Evolutionary conservation across 2,113 vertebrate genomes (phyloP), one percentile per base, ranked within the genome.

Genomic region (Oryzias javanicus): DNA sequence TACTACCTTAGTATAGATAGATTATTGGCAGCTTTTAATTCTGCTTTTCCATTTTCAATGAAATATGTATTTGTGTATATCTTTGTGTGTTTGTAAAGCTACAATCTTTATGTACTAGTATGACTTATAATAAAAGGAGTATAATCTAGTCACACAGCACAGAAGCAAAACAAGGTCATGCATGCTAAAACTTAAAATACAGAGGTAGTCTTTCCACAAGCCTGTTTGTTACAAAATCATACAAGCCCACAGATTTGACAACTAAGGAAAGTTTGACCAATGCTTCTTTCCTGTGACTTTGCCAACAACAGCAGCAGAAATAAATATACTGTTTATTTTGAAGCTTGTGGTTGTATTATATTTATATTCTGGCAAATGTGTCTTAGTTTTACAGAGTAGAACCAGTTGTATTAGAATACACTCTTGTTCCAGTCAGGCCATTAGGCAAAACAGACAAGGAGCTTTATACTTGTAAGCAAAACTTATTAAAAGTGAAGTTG

Each of bases 111-210:
- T 57, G 79, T 47, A 67, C 65, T 29, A 5, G 70, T 86, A 83
- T 82, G 85, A 59, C 42, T 76, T 72, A 50, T 66, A 85, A 85
- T 70, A 76, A 85, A 72, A 83, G 69, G 69, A 83, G 78, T 82
- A 82, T 76, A 76, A 85, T 85, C 80, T 79, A 79, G 85, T 85
- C 78, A 80, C 74, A 83, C 63, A 79, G 76, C 75, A 72, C 67
- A 60, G 63, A 27, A 60, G 60, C 50, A 65, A 70, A 47, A 69
- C 69, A 76, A 68, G 74, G 68, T 64, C 45, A 57, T 35, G 48
- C 18, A 64, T 42, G 62, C 60, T 48, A 51, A 62, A 58, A 44
- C 15, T 12, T 20, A 52, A 19, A 71, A 58, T 18, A 73, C 66
- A 78, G n/a, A n/a, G n/a, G n/a, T n/a, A 68, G 73, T n/a, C n/a